Conservation (phyloP, 2,797 vertebrate genomes). For the Chelon auratus region DNA sequence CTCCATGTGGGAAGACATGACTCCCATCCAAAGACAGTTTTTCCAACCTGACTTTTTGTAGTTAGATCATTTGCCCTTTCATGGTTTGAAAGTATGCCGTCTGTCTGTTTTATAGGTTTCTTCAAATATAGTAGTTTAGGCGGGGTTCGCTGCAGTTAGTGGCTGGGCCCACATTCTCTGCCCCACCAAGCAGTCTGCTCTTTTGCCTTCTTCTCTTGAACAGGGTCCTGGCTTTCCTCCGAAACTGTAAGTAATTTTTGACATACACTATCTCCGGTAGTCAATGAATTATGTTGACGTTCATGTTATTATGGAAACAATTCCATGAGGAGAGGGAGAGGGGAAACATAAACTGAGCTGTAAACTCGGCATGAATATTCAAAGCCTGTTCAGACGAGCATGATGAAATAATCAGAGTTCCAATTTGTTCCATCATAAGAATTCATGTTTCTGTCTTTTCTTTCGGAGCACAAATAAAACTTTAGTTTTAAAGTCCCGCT, state of each 20-base stretch:
- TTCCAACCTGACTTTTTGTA: constrained; percentile 51
- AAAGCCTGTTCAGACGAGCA: constrained; percentile 36
- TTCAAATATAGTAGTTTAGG: constrained; percentile 85
- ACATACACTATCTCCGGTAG: neutral
- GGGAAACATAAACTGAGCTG: constrained; percentile 1
- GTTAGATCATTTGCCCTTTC: constrained; percentile 42
- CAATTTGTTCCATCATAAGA: constrained; percentile 59
- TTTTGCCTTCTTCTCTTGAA: constrained; percentile 58
- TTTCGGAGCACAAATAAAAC: constrained; percentile 57
- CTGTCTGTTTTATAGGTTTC: constrained; percentile 71
- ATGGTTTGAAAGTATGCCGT: constrained; percentile 52
- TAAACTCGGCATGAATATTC: constrained; percentile 48
- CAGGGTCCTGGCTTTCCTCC: constrained; percentile 57
- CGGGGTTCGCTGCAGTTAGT: constrained; percentile 84
- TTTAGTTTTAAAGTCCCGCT: constrained; percentile 58
- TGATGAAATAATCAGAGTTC: constrained; percentile 58
- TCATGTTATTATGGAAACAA: neutral
- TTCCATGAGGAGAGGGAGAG: neutral
- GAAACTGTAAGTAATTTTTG: constrained; percentile 76
- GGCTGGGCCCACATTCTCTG: constrained; percentile 75
- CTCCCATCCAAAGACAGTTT: constrained; percentile 31
- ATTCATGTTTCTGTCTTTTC: constrained; percentile 49
- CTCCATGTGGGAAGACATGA: constrained; percentile 53
- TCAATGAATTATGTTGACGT: constrained; percentile 3
- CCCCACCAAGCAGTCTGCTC: constrained; percentile 65